These are phyloP conservation scores for Raphicerus campestris DNA, from an alignment of 2,113 vertebrate genomes.

Conservation along the genomic window DNA sequence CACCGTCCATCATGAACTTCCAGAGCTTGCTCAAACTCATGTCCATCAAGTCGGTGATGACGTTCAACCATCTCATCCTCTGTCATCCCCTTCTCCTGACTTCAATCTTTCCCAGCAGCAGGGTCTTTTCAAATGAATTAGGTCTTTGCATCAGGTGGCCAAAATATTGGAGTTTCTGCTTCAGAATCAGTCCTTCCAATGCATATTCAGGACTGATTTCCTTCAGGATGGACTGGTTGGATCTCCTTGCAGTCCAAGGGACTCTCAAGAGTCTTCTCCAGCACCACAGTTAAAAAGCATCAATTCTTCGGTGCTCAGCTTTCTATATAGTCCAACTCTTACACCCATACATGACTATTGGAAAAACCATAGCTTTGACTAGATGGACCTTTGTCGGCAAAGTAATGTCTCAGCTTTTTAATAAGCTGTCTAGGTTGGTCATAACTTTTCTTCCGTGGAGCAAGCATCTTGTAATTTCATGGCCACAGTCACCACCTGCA, in stretches of 20 bases:
- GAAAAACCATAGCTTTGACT: background rate
- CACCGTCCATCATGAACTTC: background rate
- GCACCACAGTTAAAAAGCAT: background rate
- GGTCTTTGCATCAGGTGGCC: background rate
- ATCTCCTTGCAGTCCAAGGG: background rate
- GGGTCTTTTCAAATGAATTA: background rate
- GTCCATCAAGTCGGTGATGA: background rate
- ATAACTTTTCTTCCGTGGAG: background rate
- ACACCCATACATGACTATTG: background rate
- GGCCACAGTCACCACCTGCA: background rate
- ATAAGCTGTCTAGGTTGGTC: background rate
- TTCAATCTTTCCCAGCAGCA: background rate
- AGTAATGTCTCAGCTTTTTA: background rate
- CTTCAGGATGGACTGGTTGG: background rate
- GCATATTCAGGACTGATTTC: background rate
- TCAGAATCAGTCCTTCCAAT: background rate
- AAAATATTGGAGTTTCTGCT: background rate
- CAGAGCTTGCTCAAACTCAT: background rate
- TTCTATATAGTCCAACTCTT: background rate
- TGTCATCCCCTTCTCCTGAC: background rate
- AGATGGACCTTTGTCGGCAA: background rate
- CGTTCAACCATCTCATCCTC: background rate
- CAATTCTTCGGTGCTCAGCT: background rate
- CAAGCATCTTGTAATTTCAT: background rate
- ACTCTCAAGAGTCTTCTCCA: background rate